These are phyloP conservation scores for Crambe crambe DNA, from an alignment of 37 sponge, comb jelly and placozoan species.

Conservation along the genomic window DNA sequence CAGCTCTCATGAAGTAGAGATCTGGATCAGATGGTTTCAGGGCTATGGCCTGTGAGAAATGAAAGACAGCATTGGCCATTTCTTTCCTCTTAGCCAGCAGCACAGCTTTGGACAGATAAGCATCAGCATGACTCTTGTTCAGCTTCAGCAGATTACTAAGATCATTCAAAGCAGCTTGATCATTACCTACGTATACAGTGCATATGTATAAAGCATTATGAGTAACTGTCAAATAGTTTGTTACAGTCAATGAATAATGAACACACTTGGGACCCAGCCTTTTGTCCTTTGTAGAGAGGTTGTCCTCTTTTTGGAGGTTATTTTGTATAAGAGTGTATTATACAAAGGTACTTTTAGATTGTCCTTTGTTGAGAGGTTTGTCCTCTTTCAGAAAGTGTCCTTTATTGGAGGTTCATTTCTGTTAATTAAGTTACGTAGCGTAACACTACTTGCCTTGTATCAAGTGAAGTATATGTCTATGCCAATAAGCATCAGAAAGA, in stretches of 20 bases:
- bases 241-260: no score
- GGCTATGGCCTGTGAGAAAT: slow-evolving; percentile 57
- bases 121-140: slow-evolving; percentile 68
- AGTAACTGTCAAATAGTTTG: no score
- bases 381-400: not conserved
- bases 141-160: slow-evolving; percentile 46
- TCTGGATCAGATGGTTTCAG: slow-evolving; percentile 47
- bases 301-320: no score
- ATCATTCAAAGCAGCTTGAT: slow-evolving; percentile 69
- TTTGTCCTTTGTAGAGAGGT: no score
- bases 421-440: not conserved
- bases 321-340: no score
- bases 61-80: slow-evolving; percentile 22
- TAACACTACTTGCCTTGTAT: slow-evolving; percentile 25
- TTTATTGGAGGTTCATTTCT: not conserved
- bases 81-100: slow-evolving; percentile 23
- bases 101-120: slow-evolving; percentile 43
- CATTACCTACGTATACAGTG: slow-evolving; percentile 4
- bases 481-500: slow-evolving; percentile 77
- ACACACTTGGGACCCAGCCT: no score
- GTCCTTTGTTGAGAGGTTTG: no score
- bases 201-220: not conserved
- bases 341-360: no score
- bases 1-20: slow-evolving; percentile 75
- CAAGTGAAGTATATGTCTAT: slow-evolving; percentile 71